These are phyloP conservation scores for Folsomia manolachei DNA, from an alignment of 2,888 invertebrate species.

Conservation along the genomic window DNA sequence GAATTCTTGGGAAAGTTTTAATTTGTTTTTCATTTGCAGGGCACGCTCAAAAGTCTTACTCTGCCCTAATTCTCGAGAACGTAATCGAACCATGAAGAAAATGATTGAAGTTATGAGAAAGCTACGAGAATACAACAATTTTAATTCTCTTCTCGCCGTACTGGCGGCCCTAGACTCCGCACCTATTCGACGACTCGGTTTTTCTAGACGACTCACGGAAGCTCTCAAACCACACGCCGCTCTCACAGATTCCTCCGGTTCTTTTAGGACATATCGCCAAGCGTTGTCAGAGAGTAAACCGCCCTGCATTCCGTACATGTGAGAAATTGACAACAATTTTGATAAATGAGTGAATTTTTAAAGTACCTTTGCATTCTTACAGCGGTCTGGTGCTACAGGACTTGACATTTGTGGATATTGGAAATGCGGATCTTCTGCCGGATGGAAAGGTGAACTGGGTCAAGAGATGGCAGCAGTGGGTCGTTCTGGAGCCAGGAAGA, in stretches of 20 bases:
- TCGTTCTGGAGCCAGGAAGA: slow-evolving; percentile 97
- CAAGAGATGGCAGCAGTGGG: slow-evolving; percentile 97
- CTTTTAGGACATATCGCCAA: slow-evolving; percentile 93
- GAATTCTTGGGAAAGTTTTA: not conserved
- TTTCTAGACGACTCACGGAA: slow-evolving; percentile 88
- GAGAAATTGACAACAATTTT: no score
- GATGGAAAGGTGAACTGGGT: slow-evolving; percentile 90
- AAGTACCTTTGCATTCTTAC: slow-evolving; percentile 52
- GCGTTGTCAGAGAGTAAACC: slow-evolving; percentile 92
- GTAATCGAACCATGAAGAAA: slow-evolving; percentile 90
- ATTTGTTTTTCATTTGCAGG: slow-evolving; percentile 55
- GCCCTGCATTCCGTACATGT: slow-evolving; percentile 99
- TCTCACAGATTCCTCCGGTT: slow-evolving; percentile 95
- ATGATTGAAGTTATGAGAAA: slow-evolving; percentile 99
- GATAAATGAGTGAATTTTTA: no score
- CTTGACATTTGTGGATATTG: slow-evolving; percentile 97
- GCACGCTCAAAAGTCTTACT: slow-evolving; percentile 89
- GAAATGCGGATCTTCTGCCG: slow-evolving; percentile 83
- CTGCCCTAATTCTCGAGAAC: slow-evolving; percentile 86
- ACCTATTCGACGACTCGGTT: slow-evolving; percentile 85
- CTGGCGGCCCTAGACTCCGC: slow-evolving; percentile 96
- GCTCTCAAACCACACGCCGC: slow-evolving; percentile 90
- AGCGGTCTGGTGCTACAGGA: slow-evolving; percentile 98
- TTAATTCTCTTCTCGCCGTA: slow-evolving; percentile 95
- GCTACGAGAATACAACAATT: slow-evolving; percentile 93